Evolutionary conservation across 1,140 invertebrate genomes (phyloP), one percentile per base, ranked within the genome.

Genomic region (Drosophila bifasciata): DNA sequence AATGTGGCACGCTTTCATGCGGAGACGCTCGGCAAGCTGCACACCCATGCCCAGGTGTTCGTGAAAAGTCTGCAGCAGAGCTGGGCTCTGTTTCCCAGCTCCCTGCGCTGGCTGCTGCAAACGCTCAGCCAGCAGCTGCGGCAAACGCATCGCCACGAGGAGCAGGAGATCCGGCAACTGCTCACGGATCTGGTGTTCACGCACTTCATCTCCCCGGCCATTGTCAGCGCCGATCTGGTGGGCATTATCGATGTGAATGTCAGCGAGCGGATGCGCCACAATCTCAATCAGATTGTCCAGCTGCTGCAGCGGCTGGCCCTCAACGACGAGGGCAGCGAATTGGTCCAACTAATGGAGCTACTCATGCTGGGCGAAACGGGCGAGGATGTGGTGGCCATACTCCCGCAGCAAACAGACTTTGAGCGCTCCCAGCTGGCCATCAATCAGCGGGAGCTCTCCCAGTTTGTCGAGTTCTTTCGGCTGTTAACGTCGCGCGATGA

Each of bases 211-310:
- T 99, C 98, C 89, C 97, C 98, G 7, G 98, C 98, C 0, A 97
- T 99, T 45, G 96, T 98, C 23, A 97, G 99, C 93, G 98, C 98
- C 0, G 98, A 99, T 92, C 96, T 97, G 1, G 96, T 98, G 92
- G 98, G 98, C n/a, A 97, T 99, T 46, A 97, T 96, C 0, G 98
- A 99, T 90, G 96, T 96, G 1, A 96, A 97, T n/a, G 97, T 99
- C 32, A 97, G 96, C 57, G 95, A 97, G 70, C 95, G 98, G 36
- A 97, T 97, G 5, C 92, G 97, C 21, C 98, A 97, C 90, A 99
- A 99, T 93, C 93, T 99, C 4, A 98, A 98, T 90, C 97, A 98
- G 93, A 94, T 96, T 9, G 96, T 95, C 0, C 97, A 98, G 91
- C 97, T 99, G 80, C 91, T 99, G 15, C 98, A 99, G 92, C 95